Base-by-base conservation (phyloP, 2,113 vertebrate species). In the Bubalus kerabau region DNA sequence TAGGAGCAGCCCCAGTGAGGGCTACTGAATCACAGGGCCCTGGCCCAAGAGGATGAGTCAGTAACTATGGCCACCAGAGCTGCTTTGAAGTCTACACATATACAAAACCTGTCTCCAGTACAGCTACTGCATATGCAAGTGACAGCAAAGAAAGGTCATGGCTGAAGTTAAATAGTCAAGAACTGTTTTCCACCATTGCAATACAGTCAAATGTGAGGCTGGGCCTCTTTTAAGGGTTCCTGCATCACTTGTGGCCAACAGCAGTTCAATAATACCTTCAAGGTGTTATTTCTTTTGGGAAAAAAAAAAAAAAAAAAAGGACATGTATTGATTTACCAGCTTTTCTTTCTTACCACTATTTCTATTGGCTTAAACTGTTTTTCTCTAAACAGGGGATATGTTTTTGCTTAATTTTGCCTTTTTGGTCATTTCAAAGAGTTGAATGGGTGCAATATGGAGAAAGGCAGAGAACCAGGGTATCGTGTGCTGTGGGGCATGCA, bases 61-160 rank as follows among this genome's bases (percentile, higher is more conserved):
- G 96, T 98, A 97, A 95, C 95, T 95, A 95, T 98, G 84, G 87
- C 97, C 95, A 91, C 97, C 86, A 43, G 92, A 78, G 91, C 94
- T 87, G 86, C 95, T 94, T 52, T 50, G 80, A 94, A 96, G 97
- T 92, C 94, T 40, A 82, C 62, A 59, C 95, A 43, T 76, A 87
- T 24, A 60, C 48, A 87, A 59, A 93, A 56, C 52, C 59, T 64
- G 85, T 84, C 85, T 89, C 89, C 91, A 96, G 60, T 46, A n/a
- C 60, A 80, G 64, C 95, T 48, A 1, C 32, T 67, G 64, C 96
- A 74, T 88, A 78, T 54, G 74, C 84, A 95, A 93, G 95, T 36
- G 59, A 85, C 80, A n/a, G 54, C 97, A 83, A 16, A 91, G 90
- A 57, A 91, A 94, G 88, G 86, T 67, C 88, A 40, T 8, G 30